Conservation (phyloP, 2,113 vertebrate genomes). For the Heliornis fulica region DNA sequence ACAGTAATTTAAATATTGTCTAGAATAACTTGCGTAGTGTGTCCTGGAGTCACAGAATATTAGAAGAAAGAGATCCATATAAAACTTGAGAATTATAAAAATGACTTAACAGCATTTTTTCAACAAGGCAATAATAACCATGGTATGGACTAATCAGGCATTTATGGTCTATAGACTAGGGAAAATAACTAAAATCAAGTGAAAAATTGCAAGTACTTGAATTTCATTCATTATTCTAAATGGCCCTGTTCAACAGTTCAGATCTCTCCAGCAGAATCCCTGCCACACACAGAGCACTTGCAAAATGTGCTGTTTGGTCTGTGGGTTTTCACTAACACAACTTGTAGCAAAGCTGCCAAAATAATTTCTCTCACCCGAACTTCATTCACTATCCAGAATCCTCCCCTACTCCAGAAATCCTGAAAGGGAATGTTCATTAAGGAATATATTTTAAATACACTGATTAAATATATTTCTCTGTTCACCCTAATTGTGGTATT, state of each 20-base stretch:
- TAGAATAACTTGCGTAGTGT: background rate
- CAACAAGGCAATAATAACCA: background rate
- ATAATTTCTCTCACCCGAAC: background rate
- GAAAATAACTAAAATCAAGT: background rate
- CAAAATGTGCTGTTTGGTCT: background rate
- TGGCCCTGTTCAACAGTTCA: background rate
- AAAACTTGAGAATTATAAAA: background rate
- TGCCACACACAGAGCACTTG: background rate
- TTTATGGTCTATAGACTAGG: background rate
- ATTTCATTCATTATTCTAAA: background rate
- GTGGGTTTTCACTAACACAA: background rate
- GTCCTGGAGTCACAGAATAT: background rate
- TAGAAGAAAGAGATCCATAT: background rate
- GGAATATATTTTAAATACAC: background rate
- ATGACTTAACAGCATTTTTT: background rate
- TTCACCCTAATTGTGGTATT: background rate
- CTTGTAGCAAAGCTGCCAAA: constrained; percentile 23
- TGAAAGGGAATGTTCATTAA: background rate
- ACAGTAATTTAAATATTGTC: background rate
- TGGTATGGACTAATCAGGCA: background rate
- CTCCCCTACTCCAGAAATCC: background rate
- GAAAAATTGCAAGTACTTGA: background rate
- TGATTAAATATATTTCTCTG: background rate
- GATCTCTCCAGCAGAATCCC: background rate
- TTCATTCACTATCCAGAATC: background rate